Base-by-base conservation (phyloP, 2,113 vertebrate species). In the Hyperopisus bebe region DNA sequence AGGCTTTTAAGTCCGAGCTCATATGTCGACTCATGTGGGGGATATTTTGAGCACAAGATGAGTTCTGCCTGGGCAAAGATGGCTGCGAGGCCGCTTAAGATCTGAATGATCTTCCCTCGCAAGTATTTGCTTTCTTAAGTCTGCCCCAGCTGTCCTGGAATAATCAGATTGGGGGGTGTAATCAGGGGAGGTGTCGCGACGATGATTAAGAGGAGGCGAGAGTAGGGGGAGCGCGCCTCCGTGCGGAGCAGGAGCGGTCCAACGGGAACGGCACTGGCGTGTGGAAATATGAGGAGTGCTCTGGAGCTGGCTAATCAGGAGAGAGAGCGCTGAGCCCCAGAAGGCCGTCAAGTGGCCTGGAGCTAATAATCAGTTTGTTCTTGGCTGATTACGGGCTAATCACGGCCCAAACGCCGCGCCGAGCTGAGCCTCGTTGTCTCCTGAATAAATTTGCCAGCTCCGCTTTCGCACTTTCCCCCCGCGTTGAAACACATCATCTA, bases 291-390 rank as follows among this genome's bases (percentile, higher is more conserved):
- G 95, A 96, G 95, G 93, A 94, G 95, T 5, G 62, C 95, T 94
- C 93, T 92, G 93, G 92, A 93, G 93, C 92, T 90, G 94, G 95
- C 95, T 97, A 97, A 97, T 98, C 97, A 98, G 95, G 93, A 91
- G 94, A 95, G 93, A 95, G 93, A 93, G 94, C 96, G 91, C 95
- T 94, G 95, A 97, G 96, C 97, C 96, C 96, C 96, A 91, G 92
- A 96, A 97, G 97, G 96, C 95, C 93, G 94, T 95, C 92, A 95
- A 97, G 95, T 95, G 96, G 91, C 95, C 95, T 95, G 95, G 94
- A 95, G 95, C 95, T 98, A 97, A 98, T 98, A 97, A 98, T 97
- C 97, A 97, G 97, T 97, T 97, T 96, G 96, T 96, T 97, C 96
- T 96, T 96, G 95, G 93, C 96, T 98, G 97, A 99, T 98, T 98